Evolutionary conservation across 1,140 invertebrate species (phyloP).

Genomic region (Drosophila kikkawai): DNA sequence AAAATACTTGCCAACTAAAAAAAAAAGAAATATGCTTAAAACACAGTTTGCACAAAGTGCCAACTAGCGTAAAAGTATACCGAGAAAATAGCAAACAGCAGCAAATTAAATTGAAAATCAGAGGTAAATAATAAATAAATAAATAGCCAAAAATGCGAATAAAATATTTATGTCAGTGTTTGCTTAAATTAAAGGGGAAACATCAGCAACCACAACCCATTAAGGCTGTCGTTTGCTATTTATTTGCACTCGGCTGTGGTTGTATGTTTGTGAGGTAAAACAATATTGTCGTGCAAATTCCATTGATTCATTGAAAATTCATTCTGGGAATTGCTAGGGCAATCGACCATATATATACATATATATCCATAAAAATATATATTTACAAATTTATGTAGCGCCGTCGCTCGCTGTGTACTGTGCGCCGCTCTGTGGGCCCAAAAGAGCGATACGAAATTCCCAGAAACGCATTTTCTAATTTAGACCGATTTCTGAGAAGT

Average conservation of each 20-base stretch:
- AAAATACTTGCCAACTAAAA: slow-evolving; percentile 50
- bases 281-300: slow-evolving; percentile 26
- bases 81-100: slow-evolving; percentile 53
- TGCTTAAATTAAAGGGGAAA: slow-evolving; percentile 36
- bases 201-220: slow-evolving; percentile 4
- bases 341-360: slow-evolving; percentile 29
- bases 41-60: slow-evolving; percentile 72
- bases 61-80: slow-evolving; percentile 59
- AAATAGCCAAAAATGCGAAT: slow-evolving; percentile 4
- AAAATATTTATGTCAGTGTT: slow-evolving; percentile 29
- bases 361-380: slow-evolving; percentile 36
- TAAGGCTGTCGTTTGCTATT: slow-evolving; percentile 16
- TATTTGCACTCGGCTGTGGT: slow-evolving; percentile 22
- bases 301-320: slow-evolving; percentile 44
- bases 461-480: slow-evolving; percentile 85
- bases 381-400: slow-evolving; percentile 45
- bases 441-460: slow-evolving; percentile 83
- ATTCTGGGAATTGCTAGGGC: slow-evolving; percentile 16
- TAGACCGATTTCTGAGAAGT: slow-evolving; percentile 85
- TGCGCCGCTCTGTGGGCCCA: slow-evolving; percentile 64
- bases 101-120: slow-evolving; percentile 40
- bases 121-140: slow-evolving; percentile 65
- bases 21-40: slow-evolving; percentile 61
- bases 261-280: slow-evolving; percentile 11
- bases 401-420: slow-evolving; percentile 12